phyloP scores from a whole-genome alignment of 1,140 invertebrate genomes.

The Marisa cornuarietis region DNA sequence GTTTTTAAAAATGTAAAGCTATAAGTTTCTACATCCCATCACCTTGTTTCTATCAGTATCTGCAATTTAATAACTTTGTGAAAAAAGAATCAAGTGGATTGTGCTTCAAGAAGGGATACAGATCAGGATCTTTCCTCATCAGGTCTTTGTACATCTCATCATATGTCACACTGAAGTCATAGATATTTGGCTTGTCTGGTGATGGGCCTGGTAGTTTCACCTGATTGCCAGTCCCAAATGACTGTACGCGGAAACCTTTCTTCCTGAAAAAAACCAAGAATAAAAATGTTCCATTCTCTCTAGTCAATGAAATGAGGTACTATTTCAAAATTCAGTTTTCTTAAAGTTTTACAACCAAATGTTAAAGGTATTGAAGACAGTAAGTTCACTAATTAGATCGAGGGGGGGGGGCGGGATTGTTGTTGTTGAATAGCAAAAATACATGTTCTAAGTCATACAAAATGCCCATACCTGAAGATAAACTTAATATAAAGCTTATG shows the following conservation, averaged over 20 bases:
- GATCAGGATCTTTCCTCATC: slow-evolving; percentile 70
- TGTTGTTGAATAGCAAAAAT: no score
- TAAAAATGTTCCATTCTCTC: no score
- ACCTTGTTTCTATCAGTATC: background rate
- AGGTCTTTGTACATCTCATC: slow-evolving; percentile 98
- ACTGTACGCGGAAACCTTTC: slow-evolving; percentile 95
- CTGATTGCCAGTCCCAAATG: slow-evolving; percentile 94
- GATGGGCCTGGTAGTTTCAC: slow-evolving; percentile 95
- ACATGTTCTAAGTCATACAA: no score
- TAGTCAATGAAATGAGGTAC: no score
- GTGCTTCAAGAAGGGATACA: slow-evolving; percentile 73
- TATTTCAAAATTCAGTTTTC: no score
- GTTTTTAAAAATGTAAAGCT: no score
- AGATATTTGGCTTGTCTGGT: slow-evolving; percentile 95
- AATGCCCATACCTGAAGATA: no score
- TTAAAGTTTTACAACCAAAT: no score
- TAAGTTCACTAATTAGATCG: no score
- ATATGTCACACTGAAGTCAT: slow-evolving; percentile 95
- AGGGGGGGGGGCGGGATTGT: no score
- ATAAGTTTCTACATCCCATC: background rate
- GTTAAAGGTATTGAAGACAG: no score
- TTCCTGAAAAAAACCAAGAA: slow-evolving; percentile 74
- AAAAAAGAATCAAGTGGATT: background rate
- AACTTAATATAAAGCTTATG: no score
- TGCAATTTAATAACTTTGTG: background rate